Evolutionary conservation across 2,888 invertebrate genomes (phyloP).

Genomic region (Apeira syringaria): DNA sequence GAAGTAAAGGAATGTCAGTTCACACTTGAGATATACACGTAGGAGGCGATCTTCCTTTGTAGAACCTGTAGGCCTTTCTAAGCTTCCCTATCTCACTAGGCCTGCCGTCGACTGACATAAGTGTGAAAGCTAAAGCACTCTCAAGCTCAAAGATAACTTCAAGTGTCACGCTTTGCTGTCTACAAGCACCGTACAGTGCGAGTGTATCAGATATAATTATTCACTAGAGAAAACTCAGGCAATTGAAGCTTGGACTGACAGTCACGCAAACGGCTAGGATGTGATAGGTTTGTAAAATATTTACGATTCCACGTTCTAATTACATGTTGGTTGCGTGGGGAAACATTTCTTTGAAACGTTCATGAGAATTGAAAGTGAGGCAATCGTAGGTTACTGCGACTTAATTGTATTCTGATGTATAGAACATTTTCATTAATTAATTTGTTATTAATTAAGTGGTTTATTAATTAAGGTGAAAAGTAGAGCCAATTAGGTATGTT

Average conservation of each 20-base stretch:
- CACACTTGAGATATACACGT: slow-evolving; percentile 3
- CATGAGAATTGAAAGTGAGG: too few species aligned
- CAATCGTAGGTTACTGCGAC: too few species aligned
- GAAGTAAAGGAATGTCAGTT: not conserved
- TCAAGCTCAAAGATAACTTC: slow-evolving; percentile 16
- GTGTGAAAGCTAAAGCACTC: slow-evolving; percentile 2
- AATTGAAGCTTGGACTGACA: slow-evolving; percentile 66
- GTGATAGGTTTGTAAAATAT: slow-evolving; percentile 22
- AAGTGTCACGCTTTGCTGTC: slow-evolving; percentile 17
- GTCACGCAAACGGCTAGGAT: slow-evolving; percentile 47
- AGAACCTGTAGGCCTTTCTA: not conserved
- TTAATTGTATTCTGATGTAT: too few species aligned
- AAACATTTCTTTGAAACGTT: too few species aligned
- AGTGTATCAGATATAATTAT: slow-evolving; percentile 56
- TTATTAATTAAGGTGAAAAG: too few species aligned
- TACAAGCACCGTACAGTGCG: slow-evolving; percentile 4
- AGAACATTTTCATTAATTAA: too few species aligned
- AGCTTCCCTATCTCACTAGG: not conserved
- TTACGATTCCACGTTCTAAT: slow-evolving; percentile 15
- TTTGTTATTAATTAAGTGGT: too few species aligned
- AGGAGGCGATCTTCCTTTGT: slow-evolving; percentile 2
- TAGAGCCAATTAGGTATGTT: too few species aligned
- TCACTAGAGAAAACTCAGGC: slow-evolving; percentile 68
- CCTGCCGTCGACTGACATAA: not conserved
- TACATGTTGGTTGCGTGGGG: not conserved